Evolutionary conservation across 1,140 invertebrate genomes (phyloP).

Genomic region (Oncopodura yosiiana): DNA sequence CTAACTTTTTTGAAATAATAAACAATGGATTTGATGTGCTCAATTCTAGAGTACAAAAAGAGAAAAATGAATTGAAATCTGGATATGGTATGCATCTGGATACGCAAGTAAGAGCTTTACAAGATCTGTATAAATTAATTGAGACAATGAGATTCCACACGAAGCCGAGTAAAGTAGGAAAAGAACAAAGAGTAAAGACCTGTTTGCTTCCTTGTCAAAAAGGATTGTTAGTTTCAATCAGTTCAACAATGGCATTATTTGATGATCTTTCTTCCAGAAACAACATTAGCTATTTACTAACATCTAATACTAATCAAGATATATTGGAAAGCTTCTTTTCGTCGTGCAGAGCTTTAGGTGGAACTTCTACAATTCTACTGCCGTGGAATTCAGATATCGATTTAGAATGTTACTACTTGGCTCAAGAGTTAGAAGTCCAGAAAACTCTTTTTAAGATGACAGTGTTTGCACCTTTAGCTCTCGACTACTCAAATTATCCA

Average conservation of each 20-base stretch:
- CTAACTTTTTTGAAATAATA: slow-evolving; percentile 22
- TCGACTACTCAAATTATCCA: not conserved
- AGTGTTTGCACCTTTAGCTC: not conserved
- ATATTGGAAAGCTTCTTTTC: slow-evolving; percentile 31
- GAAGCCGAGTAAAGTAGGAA: not conserved
- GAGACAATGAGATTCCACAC: not conserved
- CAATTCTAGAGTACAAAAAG: slow-evolving; percentile 15
- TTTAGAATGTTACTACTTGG: slow-evolving; percentile 19
- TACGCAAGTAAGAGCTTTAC: slow-evolving; percentile 18
- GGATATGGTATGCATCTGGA: slow-evolving; percentile 15
- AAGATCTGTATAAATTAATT: slow-evolving; percentile 8
- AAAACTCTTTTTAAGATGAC: slow-evolving; percentile 2
- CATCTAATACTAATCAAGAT: slow-evolving; percentile 27
- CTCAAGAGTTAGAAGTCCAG: not conserved
- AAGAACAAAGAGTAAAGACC: too few relatives aligned
- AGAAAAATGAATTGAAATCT: slow-evolving; percentile 10
- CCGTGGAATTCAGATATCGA: slow-evolving; percentile 22
- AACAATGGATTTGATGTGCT: slow-evolving; percentile 26
- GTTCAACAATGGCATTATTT: slow-evolving; percentile 15
- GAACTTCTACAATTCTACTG: slow-evolving; percentile 9
- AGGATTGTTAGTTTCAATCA: slow-evolving; percentile 26
- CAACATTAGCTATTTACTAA: slow-evolving; percentile 17
- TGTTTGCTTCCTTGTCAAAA: slow-evolving; percentile 28
- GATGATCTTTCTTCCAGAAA: slow-evolving; percentile 6
- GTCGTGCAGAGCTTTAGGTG: slow-evolving; percentile 16